Conservation (phyloP, 2,797 vertebrate species). For the Ctenosaura bakeri region DNA sequence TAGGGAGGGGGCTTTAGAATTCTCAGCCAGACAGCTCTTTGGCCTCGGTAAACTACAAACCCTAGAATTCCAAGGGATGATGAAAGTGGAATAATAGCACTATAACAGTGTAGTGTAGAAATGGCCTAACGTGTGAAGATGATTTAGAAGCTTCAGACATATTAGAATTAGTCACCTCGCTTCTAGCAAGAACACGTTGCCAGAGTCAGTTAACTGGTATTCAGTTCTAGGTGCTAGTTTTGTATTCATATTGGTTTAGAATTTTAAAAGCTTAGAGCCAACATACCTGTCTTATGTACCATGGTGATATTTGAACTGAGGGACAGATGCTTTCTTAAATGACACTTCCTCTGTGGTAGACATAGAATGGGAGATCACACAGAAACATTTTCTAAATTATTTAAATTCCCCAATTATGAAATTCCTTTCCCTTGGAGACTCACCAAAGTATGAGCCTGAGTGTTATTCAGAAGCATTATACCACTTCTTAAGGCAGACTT, state of each 20-base stretch:
- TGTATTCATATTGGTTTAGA: not conserved
- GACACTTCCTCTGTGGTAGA: not conserved
- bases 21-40: too few species aligned
- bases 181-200: not conserved
- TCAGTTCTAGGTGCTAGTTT: not conserved
- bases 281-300: not conserved
- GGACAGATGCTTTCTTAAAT: not conserved
- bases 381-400: not conserved
- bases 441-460: not conserved
- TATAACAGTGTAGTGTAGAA: too few species aligned
- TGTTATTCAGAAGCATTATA: not conserved
- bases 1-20: too few species aligned
- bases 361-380: not conserved
- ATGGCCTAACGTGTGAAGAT: not conserved
- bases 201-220: constrained; percentile 1
- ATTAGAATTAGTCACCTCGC: not conserved
- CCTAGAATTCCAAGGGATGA: not conserved
- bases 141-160: constrained; percentile 1
- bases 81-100: not conserved
- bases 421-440: not conserved
- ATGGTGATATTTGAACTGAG: not conserved
- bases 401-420: not conserved
- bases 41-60: too few species aligned
- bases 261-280: not conserved
- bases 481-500: not conserved